These are phyloP conservation scores for Echeneis naucrates DNA, from an alignment of 2,797 vertebrate genomes.

Conservation along the genomic window DNA sequence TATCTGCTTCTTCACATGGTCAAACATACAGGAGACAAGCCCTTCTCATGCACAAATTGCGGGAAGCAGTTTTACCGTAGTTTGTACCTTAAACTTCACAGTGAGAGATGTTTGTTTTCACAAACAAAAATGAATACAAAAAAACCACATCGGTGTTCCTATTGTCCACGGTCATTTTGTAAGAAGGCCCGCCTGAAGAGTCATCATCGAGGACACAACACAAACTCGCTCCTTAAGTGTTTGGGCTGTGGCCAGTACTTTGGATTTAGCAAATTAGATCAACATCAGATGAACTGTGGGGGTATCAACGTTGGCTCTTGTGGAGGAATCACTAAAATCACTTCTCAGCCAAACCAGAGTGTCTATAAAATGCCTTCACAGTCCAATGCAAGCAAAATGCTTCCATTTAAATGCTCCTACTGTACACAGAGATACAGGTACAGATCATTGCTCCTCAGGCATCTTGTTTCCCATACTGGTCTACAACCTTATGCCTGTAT, in stretches of 20 bases:
- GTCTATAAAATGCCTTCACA: constrained; percentile 9
- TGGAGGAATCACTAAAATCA: not conserved
- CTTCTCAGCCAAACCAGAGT: not conserved
- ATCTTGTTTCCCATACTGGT: constrained; percentile 76
- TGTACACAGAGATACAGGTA: constrained; percentile 78
- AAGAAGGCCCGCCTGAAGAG: constrained; percentile 62
- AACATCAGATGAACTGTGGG: constrained; percentile 71
- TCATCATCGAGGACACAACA: constrained; percentile 75
- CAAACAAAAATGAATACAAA: constrained; percentile 9
- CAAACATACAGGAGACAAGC: constrained; percentile 80
- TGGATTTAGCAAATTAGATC: constrained; percentile 68
- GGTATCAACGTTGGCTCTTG: not conserved
- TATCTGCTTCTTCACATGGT: constrained; percentile 80
- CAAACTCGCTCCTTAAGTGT: constrained; percentile 72
- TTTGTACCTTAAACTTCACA: constrained; percentile 70
- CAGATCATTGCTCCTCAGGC: constrained; percentile 76
- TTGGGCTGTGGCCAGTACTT: constrained; percentile 78
- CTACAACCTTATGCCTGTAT: constrained; percentile 74
- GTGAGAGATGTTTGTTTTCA: constrained; percentile 65
- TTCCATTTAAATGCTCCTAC: constrained; percentile 73
- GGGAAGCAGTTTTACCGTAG: constrained; percentile 76
- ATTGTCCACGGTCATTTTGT: constrained; percentile 76
- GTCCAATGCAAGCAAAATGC: constrained; percentile 10
- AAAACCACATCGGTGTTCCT: constrained; percentile 60
- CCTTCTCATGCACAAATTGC: constrained; percentile 78